These are phyloP conservation scores for Indicator indicator DNA, from an alignment of 2,113 vertebrate genomes.

Conservation along the genomic window DNA sequence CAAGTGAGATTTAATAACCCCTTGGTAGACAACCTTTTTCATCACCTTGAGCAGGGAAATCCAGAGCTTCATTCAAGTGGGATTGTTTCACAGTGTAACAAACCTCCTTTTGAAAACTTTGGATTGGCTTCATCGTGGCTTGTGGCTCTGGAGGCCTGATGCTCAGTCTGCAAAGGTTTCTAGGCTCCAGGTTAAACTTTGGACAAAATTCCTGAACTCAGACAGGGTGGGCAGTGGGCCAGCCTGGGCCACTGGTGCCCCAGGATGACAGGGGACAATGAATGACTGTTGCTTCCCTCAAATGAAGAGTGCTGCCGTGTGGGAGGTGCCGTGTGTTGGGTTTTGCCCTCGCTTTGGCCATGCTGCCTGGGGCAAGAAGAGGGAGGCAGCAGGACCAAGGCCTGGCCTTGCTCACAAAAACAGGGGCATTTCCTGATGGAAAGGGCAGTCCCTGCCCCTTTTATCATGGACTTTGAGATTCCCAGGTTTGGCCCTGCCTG, in stretches of 20 bases:
- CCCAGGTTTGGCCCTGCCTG: accelerated
- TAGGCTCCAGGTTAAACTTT: background rate
- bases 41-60: background rate
- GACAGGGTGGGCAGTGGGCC: background rate
- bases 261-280: background rate
- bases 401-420: background rate
- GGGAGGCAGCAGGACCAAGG: background rate
- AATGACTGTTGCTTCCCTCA: accelerated
- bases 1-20: background rate
- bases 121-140: background rate
- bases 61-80: background rate
- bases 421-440: background rate
- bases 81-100: accelerated
- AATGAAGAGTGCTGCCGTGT: accelerated
- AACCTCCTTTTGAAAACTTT: background rate
- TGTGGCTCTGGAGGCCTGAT: background rate
- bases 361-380: background rate
- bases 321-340: background rate
- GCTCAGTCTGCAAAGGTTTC: background rate
- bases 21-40: background rate
- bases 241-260: background rate
- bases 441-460: background rate
- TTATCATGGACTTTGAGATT: background rate
- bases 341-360: accelerated
- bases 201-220: background rate